phyloP scores from a whole-genome alignment of 2,113 vertebrate genomes.

The Lampris incognitus region DNA sequence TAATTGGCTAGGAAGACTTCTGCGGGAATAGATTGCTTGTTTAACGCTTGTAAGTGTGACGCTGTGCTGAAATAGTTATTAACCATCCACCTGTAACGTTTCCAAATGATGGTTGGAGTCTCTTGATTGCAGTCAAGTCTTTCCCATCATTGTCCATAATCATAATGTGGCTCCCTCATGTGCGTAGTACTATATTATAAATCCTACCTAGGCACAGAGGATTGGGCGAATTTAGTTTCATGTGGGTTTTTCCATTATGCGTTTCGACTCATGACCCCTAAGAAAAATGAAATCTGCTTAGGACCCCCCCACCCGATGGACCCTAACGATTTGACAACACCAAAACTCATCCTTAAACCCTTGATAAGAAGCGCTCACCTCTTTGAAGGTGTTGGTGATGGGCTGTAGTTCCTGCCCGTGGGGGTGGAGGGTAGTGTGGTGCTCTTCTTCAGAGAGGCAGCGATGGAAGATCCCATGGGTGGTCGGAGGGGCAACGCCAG shows the following conservation, averaged over 20 bases:
- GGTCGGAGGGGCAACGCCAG: conserved; percentile 70
- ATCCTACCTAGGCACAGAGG: no score
- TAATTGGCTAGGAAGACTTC: conserved; percentile 60
- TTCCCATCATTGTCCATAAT: neutral
- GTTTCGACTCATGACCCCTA: neutral
- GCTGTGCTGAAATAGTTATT: conserved; percentile 35
- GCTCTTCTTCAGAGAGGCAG: conserved; percentile 75
- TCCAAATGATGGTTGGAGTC: conserved; percentile 39
- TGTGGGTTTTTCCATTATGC: neutral
- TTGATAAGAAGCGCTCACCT: conserved; percentile 48
- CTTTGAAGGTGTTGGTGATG: conserved; percentile 52
- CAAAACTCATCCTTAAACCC: neutral
- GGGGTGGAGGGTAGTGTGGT: conserved; percentile 75
- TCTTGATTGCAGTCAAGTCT: conserved; percentile 28
- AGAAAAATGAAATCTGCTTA: neutral
- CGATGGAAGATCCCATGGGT: conserved; percentile 33
- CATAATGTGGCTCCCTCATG: neutral
- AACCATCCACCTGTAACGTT: conserved; percentile 17
- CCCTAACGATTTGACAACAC: no score
- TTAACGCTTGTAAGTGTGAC: conserved; percentile 46
- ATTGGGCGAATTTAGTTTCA: neutral
- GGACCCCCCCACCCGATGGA: no score
- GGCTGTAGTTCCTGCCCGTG: conserved; percentile 74
- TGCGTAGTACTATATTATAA: neutral
- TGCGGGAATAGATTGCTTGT: conserved; percentile 33